phyloP scores from a whole-genome alignment of 2,113 vertebrate genomes.

The Pogonocichla stellata region DNA sequence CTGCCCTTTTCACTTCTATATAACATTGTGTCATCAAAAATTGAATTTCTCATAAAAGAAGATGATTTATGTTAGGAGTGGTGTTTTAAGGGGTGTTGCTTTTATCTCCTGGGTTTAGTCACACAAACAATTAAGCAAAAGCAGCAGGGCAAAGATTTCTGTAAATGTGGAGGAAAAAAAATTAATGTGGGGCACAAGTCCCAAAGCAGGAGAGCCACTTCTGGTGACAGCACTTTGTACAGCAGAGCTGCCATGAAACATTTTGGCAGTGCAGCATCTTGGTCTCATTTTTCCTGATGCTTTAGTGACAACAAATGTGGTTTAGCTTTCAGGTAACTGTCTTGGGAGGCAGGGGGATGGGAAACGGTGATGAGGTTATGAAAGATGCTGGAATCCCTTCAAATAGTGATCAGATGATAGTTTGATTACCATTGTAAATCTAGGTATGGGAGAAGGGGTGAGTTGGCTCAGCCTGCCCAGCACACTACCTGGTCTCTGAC shows the following conservation, averaged over 20 bases:
- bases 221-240: not conserved
- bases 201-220: not conserved
- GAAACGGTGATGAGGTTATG: not conserved
- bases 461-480: not conserved
- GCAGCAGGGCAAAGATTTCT: not conserved
- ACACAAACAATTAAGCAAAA: not conserved
- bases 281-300: not conserved
- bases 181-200: fast-evolving
- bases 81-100: not conserved
- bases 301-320: not conserved
- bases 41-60: not conserved
- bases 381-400: not conserved
- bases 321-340: not conserved
- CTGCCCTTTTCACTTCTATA: not conserved
- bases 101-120: not conserved
- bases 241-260: not conserved
- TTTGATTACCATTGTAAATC: not conserved
- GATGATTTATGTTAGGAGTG: not conserved
- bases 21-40: not conserved
- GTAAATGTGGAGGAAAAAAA: not conserved
- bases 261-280: not conserved
- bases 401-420: not conserved
- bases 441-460: not conserved
- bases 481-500: not conserved
- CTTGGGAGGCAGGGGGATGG: not conserved